These are phyloP conservation scores for Spilarctia lutea DNA, from an alignment of 2,888 invertebrate genomes.

Conservation along the genomic window DNA sequence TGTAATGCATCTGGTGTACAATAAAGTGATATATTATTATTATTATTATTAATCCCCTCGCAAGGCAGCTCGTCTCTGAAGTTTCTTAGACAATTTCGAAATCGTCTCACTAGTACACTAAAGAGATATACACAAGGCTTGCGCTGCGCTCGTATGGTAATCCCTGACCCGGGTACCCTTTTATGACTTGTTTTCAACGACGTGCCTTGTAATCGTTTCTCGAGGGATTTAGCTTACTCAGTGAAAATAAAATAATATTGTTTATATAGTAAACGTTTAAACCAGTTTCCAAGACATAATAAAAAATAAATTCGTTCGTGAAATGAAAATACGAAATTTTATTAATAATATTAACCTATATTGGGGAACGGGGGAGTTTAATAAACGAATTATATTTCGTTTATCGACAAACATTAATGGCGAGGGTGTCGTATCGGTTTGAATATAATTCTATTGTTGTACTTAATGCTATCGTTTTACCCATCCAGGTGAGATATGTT, in stretches of 20 bases:
- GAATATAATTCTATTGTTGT: not conserved
- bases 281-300: not conserved
- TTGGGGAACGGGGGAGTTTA: not conserved
- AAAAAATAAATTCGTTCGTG: not conserved
- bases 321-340: not conserved
- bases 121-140: not conserved
- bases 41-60: not conserved
- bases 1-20: too few species aligned
- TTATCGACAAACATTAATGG: not conserved
- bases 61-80: not conserved
- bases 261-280: not conserved
- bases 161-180: not conserved
- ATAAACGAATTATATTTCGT: not conserved
- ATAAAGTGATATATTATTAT: too few species aligned
- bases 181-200: constrained; percentile 25
- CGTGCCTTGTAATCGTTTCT: constrained; percentile 25
- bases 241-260: not conserved
- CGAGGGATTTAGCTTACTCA: constrained; percentile 3
- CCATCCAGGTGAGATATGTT: not conserved
- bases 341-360: not conserved
- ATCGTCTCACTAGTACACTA: not conserved
- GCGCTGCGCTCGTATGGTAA: constrained; percentile 5
- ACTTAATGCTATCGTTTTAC: not conserved
- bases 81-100: not conserved
- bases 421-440: not conserved